A percentile compares a stretch with the other conserved stretches of the same genome.
Evolutionary conservation across 2,113 vertebrate species (phyloP).

Genomic region (Todiramphus saurophagus): DNA sequence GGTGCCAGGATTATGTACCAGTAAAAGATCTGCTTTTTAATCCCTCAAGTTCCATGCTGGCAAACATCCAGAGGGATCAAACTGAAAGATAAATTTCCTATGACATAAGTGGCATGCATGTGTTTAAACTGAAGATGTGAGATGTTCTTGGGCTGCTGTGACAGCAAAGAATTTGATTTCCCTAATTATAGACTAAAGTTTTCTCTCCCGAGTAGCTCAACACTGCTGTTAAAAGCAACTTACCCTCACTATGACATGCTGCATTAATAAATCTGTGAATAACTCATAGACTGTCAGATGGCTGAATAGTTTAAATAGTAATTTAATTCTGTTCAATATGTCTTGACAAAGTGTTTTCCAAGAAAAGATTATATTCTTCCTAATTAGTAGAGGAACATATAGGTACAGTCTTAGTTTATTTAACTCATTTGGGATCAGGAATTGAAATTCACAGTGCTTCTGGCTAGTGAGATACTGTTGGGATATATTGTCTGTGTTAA

Average conservation of each 20-base stretch:
- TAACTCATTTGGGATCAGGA: neutral
- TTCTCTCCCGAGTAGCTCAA: neutral
- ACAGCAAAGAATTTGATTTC: slow-evolving; percentile 2
- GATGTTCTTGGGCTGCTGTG: neutral
- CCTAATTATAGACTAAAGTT: neutral
- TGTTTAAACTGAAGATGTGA: slow-evolving; percentile 35
- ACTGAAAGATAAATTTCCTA: slow-evolving; percentile 4
- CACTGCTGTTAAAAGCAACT: neutral
- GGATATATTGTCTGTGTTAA: neutral
- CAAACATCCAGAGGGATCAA: slow-evolving; percentile 30
- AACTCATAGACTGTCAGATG: neutral
- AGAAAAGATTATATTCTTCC: neutral
- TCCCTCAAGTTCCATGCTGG: neutral
- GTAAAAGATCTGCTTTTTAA: neutral
- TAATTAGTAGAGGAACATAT: neutral
- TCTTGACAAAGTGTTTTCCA: neutral
- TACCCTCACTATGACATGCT: neutral
- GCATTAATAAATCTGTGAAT: neutral
- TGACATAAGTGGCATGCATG: neutral
- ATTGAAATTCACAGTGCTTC: neutral
- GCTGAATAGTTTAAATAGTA: neutral
- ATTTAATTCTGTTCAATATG: neutral
- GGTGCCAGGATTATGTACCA: slow-evolving; percentile 2
- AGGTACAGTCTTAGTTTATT: neutral
- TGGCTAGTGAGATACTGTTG: neutral